Evolutionary conservation across 2,113 vertebrate genomes (phyloP), one percentile per base, ranked within the genome.

Genomic region (Delphinus delphis): DNA sequence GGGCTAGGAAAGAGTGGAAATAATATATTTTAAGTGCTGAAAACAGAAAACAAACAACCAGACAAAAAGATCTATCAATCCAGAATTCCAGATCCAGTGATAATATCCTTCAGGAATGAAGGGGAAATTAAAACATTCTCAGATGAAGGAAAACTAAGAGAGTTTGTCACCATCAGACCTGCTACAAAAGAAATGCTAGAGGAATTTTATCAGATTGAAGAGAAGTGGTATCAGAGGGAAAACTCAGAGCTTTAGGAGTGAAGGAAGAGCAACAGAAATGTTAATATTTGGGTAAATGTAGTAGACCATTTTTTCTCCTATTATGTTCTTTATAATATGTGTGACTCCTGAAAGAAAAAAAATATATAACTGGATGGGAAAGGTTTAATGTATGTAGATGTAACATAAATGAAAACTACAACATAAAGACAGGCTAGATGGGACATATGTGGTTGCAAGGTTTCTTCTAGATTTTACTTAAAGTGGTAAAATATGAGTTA

Each of bases 401-500:
- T 18, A 63, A 50, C 8, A 55, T 36, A 25, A n/a, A 55, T 14
- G 0, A 90, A 62, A 82, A 60, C 21, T 50, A 28, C 44, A 87
- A 67, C n/a, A 47, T 53, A 62, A 90, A 63, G 6, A 63, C 50
- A 90, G 13, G 50, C 26, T 13, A 82, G 23, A 81, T 47, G 31
- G 65, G 41, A 47, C 31, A 44, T 80, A 76, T 25, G 17, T 65
- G 6, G 11, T 70, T 79, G 3, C 31, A 41, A 58, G 62, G 0
- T 31, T 79, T 92, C 25, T 73, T 93, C 74, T 80, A 70, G 1
- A 74, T 80, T 79, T 87, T 80, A 90, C 50, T 86, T 81, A 26
- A 93, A 90, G 67, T 87, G 10, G 2, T 86, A 95, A 96, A 96
- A 96, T 90, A 55, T 58, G 68, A 92, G 86, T 68, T 81, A 80